These are phyloP conservation scores for Anaspis maculata DNA, from an alignment of 2,888 invertebrate species.

Conservation along the genomic window DNA sequence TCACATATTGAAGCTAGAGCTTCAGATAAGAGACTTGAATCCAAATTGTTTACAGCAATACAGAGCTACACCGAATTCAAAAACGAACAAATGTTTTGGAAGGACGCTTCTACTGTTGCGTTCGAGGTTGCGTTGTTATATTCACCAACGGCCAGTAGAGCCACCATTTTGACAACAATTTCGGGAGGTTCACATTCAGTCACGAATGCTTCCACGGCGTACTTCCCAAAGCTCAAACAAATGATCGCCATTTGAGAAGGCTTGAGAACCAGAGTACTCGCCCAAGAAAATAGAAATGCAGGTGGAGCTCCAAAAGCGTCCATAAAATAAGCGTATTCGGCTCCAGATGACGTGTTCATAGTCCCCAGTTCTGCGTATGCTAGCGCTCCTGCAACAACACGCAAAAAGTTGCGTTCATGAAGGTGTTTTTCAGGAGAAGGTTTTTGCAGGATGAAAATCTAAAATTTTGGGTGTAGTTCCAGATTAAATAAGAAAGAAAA, in stretches of 20 bases:
- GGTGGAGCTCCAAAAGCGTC: constrained; percentile 89
- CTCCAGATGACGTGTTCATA: constrained; percentile 91
- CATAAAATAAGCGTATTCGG: constrained; percentile 94
- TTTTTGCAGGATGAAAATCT: too few species aligned
- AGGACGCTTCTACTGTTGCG: too few species aligned
- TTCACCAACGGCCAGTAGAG: constrained; percentile 78
- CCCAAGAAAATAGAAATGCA: constrained; percentile 90
- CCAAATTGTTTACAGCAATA: too few species aligned
- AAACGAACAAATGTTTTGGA: too few species aligned
- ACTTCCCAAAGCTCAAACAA: constrained; percentile 87
- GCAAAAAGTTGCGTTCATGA: too few species aligned
- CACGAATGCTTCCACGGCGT: constrained; percentile 85
- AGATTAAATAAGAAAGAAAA: too few species aligned
- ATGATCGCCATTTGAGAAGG: constrained; percentile 93
- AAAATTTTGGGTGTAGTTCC: too few species aligned
- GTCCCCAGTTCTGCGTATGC: constrained; percentile 92
- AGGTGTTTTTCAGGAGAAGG: neutral
- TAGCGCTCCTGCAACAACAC: constrained; percentile 63
- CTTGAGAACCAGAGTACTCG: constrained; percentile 84
- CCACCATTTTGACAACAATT: constrained; percentile 80
- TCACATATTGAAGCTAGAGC: too few species aligned
- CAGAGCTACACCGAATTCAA: too few species aligned
- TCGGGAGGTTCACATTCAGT: constrained; percentile 77
- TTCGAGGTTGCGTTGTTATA: constrained; percentile 2
- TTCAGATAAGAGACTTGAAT: too few species aligned